Conservation (phyloP, 2,888 invertebrate genomes). For the Drosophila macrospina region DNA sequence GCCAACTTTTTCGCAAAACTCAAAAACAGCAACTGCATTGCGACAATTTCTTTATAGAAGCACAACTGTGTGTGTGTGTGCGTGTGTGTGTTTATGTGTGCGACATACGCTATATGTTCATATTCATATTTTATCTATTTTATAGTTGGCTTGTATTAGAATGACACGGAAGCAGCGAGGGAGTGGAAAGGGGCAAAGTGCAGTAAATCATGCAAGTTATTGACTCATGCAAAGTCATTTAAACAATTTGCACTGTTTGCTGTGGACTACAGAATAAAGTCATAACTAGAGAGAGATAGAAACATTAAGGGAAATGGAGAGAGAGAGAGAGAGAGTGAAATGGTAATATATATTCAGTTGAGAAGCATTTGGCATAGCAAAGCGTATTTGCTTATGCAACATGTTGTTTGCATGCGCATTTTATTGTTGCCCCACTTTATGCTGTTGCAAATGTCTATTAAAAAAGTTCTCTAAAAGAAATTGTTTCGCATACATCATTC, state of each 20-base stretch:
- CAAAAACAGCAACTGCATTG: constrained; percentile 69
- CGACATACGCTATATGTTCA: constrained; percentile 57
- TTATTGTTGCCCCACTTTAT: constrained; percentile 39
- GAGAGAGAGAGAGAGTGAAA: not conserved
- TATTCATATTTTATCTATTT: constrained; percentile 70
- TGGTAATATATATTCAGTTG: constrained; percentile 8
- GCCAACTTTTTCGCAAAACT: constrained; percentile 55
- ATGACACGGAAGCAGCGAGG: constrained; percentile 6
- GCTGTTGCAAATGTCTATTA: constrained; percentile 22
- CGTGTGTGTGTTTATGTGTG: constrained; percentile 11
- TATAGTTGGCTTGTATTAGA: constrained; percentile 53
- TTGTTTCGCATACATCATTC: constrained; percentile 6
- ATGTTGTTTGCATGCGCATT: constrained; percentile 40
- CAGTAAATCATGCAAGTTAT: constrained; percentile 61
- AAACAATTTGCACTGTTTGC: constrained; percentile 63
- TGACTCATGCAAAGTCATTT: constrained; percentile 65
- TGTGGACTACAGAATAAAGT: constrained; percentile 45
- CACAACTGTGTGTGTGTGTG: constrained; percentile 8
- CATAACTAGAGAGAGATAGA: constrained; percentile 30
- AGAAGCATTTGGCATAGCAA: constrained; percentile 5
- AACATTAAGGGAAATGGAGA: not conserved
- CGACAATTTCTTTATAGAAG: constrained; percentile 61
- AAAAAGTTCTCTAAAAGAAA: constrained; percentile 11
- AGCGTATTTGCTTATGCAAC: constrained; percentile 48
- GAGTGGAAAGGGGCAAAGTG: constrained; percentile 21